phyloP scores from a whole-genome alignment of 2,888 invertebrate genomes.

The Smittia aterrima region DNA sequence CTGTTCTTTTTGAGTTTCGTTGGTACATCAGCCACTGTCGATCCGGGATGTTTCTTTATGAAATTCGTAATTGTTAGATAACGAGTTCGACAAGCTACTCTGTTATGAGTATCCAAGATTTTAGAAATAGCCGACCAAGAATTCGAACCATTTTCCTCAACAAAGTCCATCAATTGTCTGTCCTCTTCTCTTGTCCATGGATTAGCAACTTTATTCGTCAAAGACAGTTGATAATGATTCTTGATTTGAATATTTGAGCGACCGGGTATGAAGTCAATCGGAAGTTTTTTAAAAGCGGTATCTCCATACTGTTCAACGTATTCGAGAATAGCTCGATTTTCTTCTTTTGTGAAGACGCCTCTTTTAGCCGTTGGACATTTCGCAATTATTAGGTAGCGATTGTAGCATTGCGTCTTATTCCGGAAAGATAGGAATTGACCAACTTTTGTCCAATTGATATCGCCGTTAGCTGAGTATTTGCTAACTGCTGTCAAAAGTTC shows the following conservation, averaged over 20 bases:
- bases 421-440: slow-evolving; percentile 62
- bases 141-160: slow-evolving; percentile 55
- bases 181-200: slow-evolving; percentile 66
- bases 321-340: slow-evolving; percentile 65
- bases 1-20: neutral
- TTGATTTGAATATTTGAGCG: slow-evolving; percentile 63
- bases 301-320: slow-evolving; percentile 62
- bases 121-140: slow-evolving; percentile 58
- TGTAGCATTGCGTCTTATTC: slow-evolving; percentile 65
- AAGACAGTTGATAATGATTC: slow-evolving; percentile 59
- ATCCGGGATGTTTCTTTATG: slow-evolving; percentile 56
- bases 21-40: slow-evolving; percentile 48
- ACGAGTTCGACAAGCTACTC: slow-evolving; percentile 62
- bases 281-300: slow-evolving; percentile 58
- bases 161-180: slow-evolving; percentile 57
- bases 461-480: slow-evolving; percentile 62
- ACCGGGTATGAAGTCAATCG: slow-evolving; percentile 60
- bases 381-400: slow-evolving; percentile 55
- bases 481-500: slow-evolving; percentile 63
- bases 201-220: slow-evolving; percentile 51
- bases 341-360: slow-evolving; percentile 64
- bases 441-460: slow-evolving; percentile 73
- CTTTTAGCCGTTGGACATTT: slow-evolving; percentile 50
- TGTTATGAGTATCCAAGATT: slow-evolving; percentile 58
- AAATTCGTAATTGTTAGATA: slow-evolving; percentile 58